Percentiles rank a stretch among this genome's conserved stretches.
These are phyloP conservation scores for Lepidocyrtinus sp. DNA, from an alignment of 2,888 invertebrate species.

Conservation along the genomic window DNA sequence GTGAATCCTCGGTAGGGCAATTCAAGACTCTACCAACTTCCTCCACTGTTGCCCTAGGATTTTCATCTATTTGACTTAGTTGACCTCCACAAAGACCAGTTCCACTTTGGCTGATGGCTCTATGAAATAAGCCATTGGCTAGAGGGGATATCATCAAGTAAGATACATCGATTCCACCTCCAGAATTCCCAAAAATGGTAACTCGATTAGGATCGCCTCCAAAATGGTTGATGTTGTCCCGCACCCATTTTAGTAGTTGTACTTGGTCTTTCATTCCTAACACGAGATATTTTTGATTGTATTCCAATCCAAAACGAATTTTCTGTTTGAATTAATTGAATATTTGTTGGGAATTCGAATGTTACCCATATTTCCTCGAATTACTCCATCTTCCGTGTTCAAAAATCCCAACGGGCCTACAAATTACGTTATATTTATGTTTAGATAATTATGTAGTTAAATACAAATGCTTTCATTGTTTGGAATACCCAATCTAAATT, in stretches of 20 bases:
- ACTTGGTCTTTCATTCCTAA: slow-evolving; percentile 47
- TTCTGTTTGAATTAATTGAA: no score
- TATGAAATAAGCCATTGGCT: slow-evolving; percentile 26
- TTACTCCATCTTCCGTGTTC: neutral
- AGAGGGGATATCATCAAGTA: neutral
- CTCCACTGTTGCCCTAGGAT: neutral
- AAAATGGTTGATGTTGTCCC: slow-evolving; percentile 26
- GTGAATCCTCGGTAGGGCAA: neutral
- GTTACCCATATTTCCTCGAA: neutral
- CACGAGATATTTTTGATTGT: no score
- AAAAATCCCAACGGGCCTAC: neutral
- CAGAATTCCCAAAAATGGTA: slow-evolving; percentile 35
- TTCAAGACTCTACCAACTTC: neutral
- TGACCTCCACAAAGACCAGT: neutral
- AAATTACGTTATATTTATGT: no score
- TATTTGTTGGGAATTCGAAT: no score
- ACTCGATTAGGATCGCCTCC: slow-evolving; percentile 35
- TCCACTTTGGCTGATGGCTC: slow-evolving; percentile 32
- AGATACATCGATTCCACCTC: slow-evolving; percentile 9
- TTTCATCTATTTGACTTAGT: neutral
- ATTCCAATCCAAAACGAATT: no score
- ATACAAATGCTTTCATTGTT: no score
- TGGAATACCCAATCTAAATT: slow-evolving; percentile 56
- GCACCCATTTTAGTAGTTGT: slow-evolving; percentile 17
- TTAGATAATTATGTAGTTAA: no score